Percentiles rank a stretch among this genome's conserved stretches.
These are phyloP conservation scores for Luffia ferchaultella DNA, from an alignment of 2,888 invertebrate species.

Conservation along the genomic window DNA sequence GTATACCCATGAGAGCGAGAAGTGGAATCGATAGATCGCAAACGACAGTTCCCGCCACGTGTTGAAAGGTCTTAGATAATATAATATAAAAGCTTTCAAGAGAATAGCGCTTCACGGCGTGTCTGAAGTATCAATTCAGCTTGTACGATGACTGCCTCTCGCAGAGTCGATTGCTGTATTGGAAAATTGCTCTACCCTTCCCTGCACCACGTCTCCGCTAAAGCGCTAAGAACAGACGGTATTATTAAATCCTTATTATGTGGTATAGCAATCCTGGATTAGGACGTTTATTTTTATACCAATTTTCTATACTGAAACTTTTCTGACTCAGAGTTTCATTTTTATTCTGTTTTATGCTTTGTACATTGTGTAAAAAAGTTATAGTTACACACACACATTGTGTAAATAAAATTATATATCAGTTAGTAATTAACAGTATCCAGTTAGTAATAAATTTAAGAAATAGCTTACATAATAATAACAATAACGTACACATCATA, in stretches of 20 bases:
- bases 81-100: conserved; percentile 66
- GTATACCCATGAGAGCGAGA: conserved; percentile 42
- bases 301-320: conserved; percentile 13
- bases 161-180: conserved; percentile 50
- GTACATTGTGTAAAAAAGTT: too few relatives aligned
- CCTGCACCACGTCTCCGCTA: neutral
- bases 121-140: conserved; percentile 64
- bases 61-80: conserved; percentile 60
- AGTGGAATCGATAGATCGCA: conserved; percentile 52
- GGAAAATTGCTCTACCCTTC: conserved; percentile 40
- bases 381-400: too few relatives aligned
- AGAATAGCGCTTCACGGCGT: conserved; percentile 53
- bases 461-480: too few relatives aligned
- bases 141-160: conserved; percentile 55
- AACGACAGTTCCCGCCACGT: conserved; percentile 54
- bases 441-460: too few relatives aligned
- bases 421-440: too few relatives aligned
- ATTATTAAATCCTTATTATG: conserved; percentile 45
- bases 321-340: too few relatives aligned
- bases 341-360: too few relatives aligned
- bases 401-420: too few relatives aligned
- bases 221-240: neutral
- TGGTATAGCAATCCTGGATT: conserved; percentile 6
- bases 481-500: too few relatives aligned
- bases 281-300: conserved; percentile 20